phyloP scores from a whole-genome alignment of 1,140 invertebrate genomes.

The Pinna nobilis region DNA sequence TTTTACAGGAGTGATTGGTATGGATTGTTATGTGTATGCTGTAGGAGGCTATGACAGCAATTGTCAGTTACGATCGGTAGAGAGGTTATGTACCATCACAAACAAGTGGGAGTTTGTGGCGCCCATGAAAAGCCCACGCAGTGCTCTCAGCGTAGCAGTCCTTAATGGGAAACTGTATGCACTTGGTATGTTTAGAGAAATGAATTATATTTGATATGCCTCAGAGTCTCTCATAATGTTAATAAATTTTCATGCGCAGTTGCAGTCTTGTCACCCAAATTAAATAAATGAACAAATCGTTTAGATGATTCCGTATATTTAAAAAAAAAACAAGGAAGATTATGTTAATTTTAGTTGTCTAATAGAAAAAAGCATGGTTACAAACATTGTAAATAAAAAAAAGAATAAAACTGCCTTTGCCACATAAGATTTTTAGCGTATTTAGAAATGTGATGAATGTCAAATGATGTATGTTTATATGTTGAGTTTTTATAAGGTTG shows the following conservation, averaged over 20 bases:
- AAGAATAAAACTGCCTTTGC: too few relatives aligned
- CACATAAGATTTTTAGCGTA: too few relatives aligned
- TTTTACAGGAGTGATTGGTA: slow-evolving; percentile 62
- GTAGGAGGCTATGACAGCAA: slow-evolving; percentile 73
- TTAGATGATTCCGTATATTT: too few relatives aligned
- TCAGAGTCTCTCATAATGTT: neutral
- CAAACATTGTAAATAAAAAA: neutral
- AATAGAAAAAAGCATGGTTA: neutral
- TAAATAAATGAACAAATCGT: too few relatives aligned
- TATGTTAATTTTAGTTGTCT: too few relatives aligned
- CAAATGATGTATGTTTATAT: too few relatives aligned
- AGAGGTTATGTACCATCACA: slow-evolving; percentile 68
- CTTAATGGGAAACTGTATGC: slow-evolving; percentile 92
- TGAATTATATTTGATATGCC: too few relatives aligned
- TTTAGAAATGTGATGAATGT: too few relatives aligned
- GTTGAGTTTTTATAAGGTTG: too few relatives aligned
- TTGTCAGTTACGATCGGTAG: slow-evolving; percentile 71
- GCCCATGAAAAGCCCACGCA: slow-evolving; percentile 81
- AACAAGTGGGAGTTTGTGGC: slow-evolving; percentile 72
- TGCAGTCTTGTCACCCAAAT: too few relatives aligned
- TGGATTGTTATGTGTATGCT: slow-evolving; percentile 72
- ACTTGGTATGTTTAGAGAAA: slow-evolving; percentile 84
- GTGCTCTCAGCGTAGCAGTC: slow-evolving; percentile 90
- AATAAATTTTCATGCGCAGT: too few relatives aligned
- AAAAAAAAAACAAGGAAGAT: too few relatives aligned